These are phyloP conservation scores for Pogonocherus hispidulus DNA, from an alignment of 2,888 invertebrate genomes.

Conservation along the genomic window DNA sequence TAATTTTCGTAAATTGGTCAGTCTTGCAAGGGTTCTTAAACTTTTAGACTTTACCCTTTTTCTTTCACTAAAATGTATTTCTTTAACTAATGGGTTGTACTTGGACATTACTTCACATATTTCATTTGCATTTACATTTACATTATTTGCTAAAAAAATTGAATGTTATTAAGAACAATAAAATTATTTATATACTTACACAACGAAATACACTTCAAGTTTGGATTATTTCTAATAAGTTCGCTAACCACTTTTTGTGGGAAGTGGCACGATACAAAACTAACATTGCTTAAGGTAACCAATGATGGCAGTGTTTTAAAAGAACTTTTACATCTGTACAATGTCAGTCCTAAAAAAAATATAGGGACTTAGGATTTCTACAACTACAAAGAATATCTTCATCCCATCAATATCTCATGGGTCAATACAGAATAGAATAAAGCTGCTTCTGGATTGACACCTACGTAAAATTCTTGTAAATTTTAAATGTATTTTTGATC, in stretches of 20 bases:
- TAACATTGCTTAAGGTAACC: conserved; percentile 49
- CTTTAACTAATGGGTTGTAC: conserved; percentile 51
- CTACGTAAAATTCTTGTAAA: no score
- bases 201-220: conserved; percentile 51
- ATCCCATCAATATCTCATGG: no score
- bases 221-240: conserved; percentile 53
- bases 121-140: conserved; percentile 57
- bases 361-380: no score
- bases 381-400: no score
- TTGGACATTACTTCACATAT: conserved; percentile 57
- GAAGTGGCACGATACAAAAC: conserved; percentile 54
- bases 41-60: conserved; percentile 55
- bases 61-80: conserved; percentile 56
- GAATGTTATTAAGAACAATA: neutral
- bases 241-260: conserved; percentile 55
- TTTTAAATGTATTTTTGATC: no score
- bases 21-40: conserved; percentile 54
- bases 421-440: no score
- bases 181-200: conserved; percentile 47
- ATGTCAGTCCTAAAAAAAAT: conserved; percentile 51
- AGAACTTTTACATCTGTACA: conserved; percentile 56
- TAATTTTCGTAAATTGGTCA: conserved; percentile 55
- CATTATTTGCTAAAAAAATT: conserved; percentile 54
- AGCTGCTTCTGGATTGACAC: no score
- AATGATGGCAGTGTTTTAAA: conserved; percentile 53